phyloP scores from a whole-genome alignment of 1,140 invertebrate genomes.

The Hestina assimilis region DNA sequence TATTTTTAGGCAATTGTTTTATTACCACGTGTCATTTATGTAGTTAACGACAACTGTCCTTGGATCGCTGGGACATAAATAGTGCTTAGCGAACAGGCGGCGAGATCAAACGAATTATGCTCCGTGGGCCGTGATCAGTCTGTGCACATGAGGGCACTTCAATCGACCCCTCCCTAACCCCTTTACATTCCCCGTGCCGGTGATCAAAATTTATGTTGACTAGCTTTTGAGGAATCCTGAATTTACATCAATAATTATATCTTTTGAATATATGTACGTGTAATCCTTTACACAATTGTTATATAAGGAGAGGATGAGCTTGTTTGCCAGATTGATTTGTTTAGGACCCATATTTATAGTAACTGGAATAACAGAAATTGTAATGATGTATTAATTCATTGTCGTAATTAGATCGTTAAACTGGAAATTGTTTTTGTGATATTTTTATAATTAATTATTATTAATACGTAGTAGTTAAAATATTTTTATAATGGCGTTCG shows the following conservation, averaged over 20 bases:
- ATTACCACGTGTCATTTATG: slow-evolving; percentile 22
- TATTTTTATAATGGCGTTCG: too few relatives aligned
- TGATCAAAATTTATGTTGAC: slow-evolving; percentile 30
- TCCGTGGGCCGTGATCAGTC: slow-evolving; percentile 57
- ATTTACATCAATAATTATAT: background rate
- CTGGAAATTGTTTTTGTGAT: too few relatives aligned
- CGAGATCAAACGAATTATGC: slow-evolving; percentile 74
- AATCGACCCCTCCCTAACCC: slow-evolving; percentile 26
- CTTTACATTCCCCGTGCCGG: slow-evolving; percentile 16
- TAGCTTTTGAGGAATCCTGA: slow-evolving; percentile 7
- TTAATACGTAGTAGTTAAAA: too few relatives aligned
- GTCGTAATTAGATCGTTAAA: too few relatives aligned
- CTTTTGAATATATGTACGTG: background rate
- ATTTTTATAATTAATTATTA: too few relatives aligned
- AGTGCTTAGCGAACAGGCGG: slow-evolving; percentile 52
- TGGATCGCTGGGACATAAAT: slow-evolving; percentile 52
- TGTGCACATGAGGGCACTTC: slow-evolving; percentile 60
- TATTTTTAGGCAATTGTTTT: background rate
- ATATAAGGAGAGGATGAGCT: background rate
- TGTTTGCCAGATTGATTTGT: background rate
- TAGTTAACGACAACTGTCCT: slow-evolving; percentile 27
- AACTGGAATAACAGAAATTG: too few relatives aligned
- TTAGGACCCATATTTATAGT: too few relatives aligned
- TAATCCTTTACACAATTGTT: background rate
- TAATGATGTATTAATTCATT: too few relatives aligned